Evolutionary conservation across 2,113 vertebrate species (phyloP).

Genomic region (Brachypodius melanocephalos): DNA sequence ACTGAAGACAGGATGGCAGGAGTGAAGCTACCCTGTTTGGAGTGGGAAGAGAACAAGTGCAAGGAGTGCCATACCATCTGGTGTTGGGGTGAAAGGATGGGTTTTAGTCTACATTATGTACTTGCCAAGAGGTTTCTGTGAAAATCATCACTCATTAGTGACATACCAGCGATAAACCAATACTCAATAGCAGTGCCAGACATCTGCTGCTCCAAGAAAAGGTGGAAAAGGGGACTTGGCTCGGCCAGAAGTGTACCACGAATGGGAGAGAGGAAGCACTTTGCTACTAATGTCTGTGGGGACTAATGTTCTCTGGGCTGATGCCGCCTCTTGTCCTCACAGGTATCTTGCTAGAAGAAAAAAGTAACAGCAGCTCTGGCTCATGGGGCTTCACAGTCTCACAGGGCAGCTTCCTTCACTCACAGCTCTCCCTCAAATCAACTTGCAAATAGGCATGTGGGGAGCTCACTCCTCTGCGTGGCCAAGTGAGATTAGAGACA

Average conservation of each 20-base stretch:
- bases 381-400: neutral
- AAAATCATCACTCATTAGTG: neutral
- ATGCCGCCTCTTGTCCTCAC: neutral
- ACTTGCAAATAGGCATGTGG: neutral
- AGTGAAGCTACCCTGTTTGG: neutral
- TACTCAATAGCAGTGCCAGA: neutral
- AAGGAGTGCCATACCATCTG: neutral
- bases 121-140: neutral
- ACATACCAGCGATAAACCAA: neutral
- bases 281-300: neutral
- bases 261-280: neutral
- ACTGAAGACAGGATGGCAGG: neutral
- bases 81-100: neutral
- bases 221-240: neutral
- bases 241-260: neutral
- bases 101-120: neutral
- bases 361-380: neutral
- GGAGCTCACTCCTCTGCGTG: neutral
- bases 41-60: neutral
- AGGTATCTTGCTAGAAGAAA: neutral
- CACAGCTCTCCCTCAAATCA: neutral
- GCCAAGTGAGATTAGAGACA: slow-evolving; percentile 14
- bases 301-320: neutral
- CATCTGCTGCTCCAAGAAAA: neutral
- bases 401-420: neutral